phyloP scores from a whole-genome alignment of 2,797 vertebrate genomes.

The Serranus cabrilla region DNA sequence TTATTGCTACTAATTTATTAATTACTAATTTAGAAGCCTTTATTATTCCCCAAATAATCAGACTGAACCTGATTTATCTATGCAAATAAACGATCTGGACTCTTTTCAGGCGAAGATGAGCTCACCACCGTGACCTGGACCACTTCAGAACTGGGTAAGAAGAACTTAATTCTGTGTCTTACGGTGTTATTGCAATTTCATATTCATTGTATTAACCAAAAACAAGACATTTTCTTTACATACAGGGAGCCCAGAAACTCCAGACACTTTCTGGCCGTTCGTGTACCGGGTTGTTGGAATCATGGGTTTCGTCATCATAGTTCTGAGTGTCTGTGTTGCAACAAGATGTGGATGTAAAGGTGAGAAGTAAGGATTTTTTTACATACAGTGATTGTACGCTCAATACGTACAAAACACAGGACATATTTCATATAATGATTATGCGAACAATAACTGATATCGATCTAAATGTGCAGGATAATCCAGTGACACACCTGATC shows the following conservation, averaged over 20 bases:
- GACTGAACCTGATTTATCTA: not conserved
- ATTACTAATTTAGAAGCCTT: no score
- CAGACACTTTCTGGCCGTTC: accelerated
- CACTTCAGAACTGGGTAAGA: no score
- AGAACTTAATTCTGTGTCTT: no score
- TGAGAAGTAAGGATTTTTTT: constrained; percentile 20
- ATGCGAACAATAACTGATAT: not conserved
- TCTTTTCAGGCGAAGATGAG: constrained; percentile 12
- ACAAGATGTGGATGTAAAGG: not conserved
- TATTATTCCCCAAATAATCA: not conserved
- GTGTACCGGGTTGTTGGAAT: not conserved
- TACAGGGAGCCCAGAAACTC: not conserved
- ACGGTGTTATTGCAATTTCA: no score
- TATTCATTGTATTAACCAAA: no score
- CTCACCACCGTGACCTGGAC: no score
- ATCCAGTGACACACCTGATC: not conserved
- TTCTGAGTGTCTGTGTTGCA: not conserved
- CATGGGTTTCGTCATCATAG: not conserved
- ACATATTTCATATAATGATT: not conserved
- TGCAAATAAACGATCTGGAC: not conserved
- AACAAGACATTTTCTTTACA: not conserved
- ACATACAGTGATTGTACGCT: not conserved
- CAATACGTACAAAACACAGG: not conserved
- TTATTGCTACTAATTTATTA: no score
- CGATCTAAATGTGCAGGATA: constrained; percentile 15